Evolutionary conservation across 2,797 vertebrate genomes (phyloP), one percentile per base, ranked within the genome.

Genomic region (Capromys pilorides): DNA sequence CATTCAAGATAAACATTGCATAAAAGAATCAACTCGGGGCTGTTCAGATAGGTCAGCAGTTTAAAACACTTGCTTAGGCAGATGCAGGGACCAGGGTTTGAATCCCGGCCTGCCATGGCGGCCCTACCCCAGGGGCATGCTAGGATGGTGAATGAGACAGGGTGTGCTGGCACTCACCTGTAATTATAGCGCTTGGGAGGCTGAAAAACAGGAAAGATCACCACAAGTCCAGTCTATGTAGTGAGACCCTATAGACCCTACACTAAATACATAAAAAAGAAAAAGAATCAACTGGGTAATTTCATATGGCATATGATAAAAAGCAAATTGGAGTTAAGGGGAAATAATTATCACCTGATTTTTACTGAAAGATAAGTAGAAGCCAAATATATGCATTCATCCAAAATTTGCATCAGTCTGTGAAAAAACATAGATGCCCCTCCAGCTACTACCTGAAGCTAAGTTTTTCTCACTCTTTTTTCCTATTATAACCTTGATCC

Each of bases 1-100:
- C 18, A 28, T 82, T 94, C 84, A 73, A 75, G 79, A 89, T 81
- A 89, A 89, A 69, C 62, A 92, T 45, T 93, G 54, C 16, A 41
- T 59, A 51, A 88, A 51, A 87, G 39, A 3, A 5, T 57, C 67
- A 59, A 61, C 71, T 87, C 31, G 19, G 6, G 45, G 45, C 4
- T 45, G 45, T 4, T 8, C 45, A 45, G 45, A 45, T 45, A 45
- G 45, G 4, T 45, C 45, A 45, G 45, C 45, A 4, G 45, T 4
- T 8, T 45, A 45, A 45, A 45, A 8, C 8, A 8, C 45, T 45
- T 45, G 45, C 45, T 45, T 45, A 45, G 45, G 45, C 45, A 45
- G 45, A 45, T 45, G 45, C 45, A 45, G 45, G 45, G 8, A 45
- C 45, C 45, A 45, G 45, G 45, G 8, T 45, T 45, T 45, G 45